A percentile compares a stretch with the other conserved stretches of the same genome.
Evolutionary conservation across 2,888 invertebrate genomes (phyloP).

Genomic region (Eupeodes luniger): DNA sequence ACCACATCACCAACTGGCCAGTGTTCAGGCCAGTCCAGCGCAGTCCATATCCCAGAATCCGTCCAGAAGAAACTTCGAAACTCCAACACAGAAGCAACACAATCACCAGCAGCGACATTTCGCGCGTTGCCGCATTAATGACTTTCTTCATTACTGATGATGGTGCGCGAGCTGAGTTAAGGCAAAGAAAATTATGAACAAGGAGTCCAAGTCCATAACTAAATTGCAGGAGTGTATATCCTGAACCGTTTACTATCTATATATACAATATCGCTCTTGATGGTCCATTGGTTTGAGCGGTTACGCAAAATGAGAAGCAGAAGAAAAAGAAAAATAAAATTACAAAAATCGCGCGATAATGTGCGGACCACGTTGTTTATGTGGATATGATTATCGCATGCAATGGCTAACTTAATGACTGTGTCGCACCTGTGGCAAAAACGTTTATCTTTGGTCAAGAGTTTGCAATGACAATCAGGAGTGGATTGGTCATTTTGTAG

Average conservation of each 20-base stretch:
- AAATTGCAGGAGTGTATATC: slow-evolving; percentile 14
- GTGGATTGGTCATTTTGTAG: neutral
- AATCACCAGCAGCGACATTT: slow-evolving; percentile 72
- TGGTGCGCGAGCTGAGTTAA: neutral
- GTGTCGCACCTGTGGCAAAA: slow-evolving; percentile 70
- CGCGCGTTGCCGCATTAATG: slow-evolving; percentile 74
- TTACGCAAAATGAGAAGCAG: neutral
- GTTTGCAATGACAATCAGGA: neutral
- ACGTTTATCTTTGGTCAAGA: slow-evolving; percentile 30
- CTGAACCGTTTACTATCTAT: slow-evolving; percentile 11
- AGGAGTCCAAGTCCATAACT: slow-evolving; percentile 40
- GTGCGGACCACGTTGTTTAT: slow-evolving; percentile 62
- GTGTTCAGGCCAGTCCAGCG: neutral
- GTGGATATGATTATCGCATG: slow-evolving; percentile 73
- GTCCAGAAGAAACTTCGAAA: neutral
- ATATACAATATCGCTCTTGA: neutral
- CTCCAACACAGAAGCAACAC: slow-evolving; percentile 53
- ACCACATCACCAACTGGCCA: slow-evolving; percentile 10
- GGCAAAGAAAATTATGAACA: slow-evolving; percentile 61
- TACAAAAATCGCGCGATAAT: slow-evolving; percentile 53
- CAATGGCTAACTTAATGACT: slow-evolving; percentile 67
- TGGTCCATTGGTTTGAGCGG: slow-evolving; percentile 9
- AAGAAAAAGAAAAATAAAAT: neutral
- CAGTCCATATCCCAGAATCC: neutral
- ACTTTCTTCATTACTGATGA: slow-evolving; percentile 66